These are phyloP conservation scores for Sphyrna mokarran DNA, from an alignment of 2,113 vertebrate genomes.

Conservation along the genomic window DNA sequence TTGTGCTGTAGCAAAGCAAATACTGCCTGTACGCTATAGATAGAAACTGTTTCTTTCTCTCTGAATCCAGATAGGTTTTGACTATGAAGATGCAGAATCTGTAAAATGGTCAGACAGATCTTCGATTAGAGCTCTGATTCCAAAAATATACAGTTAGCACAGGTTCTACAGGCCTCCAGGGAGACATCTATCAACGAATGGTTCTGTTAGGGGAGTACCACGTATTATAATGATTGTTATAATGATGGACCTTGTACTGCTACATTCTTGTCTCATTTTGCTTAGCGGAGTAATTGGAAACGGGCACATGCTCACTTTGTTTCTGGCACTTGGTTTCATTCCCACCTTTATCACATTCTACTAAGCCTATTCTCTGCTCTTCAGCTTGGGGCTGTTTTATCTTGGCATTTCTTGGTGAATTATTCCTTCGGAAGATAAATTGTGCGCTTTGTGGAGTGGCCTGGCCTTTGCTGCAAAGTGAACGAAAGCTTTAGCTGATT, in stretches of 20 bases:
- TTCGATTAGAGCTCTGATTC: not conserved
- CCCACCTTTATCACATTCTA: not conserved
- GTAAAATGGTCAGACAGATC: not conserved
- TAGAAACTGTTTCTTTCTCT: not conserved
- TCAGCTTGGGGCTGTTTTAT: not conserved
- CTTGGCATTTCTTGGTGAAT: not conserved
- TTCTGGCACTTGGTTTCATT: not conserved
- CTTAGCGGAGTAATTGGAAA: not conserved
- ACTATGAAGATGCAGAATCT: not conserved
- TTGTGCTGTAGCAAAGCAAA: not conserved
- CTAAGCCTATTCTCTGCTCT: not conserved
- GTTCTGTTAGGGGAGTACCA: not conserved
- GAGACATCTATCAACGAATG: not conserved
- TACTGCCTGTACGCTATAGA: not conserved
- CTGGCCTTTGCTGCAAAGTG: not conserved
- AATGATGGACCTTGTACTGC: not conserved
- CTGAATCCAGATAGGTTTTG: not conserved
- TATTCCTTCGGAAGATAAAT: slow-evolving; percentile 6
- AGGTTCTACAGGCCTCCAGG: not conserved
- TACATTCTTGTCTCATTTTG: not conserved
- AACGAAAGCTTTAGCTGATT: slow-evolving; percentile 1
- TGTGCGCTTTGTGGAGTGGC: not conserved
- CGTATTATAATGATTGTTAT: not conserved
- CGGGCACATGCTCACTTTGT: not conserved
- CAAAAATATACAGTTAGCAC: not conserved